Conservation (phyloP, 1,140 invertebrate species). For the Mya arenaria region DNA sequence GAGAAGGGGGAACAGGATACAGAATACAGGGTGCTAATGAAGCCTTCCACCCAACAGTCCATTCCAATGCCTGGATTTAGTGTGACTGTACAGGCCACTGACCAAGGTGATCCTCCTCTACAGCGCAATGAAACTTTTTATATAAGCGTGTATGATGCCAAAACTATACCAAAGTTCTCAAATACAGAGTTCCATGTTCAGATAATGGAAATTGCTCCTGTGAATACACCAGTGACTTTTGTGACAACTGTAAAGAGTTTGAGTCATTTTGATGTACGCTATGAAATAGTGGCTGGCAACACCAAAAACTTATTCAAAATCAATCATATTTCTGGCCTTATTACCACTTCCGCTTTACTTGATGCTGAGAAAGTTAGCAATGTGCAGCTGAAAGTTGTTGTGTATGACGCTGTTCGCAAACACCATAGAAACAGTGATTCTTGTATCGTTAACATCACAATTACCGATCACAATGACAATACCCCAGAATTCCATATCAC, state of each 20-base stretch:
- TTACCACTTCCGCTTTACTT: slow-evolving; percentile 87
- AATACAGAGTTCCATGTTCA: slow-evolving; percentile 93
- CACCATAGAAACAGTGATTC: slow-evolving; percentile 89
- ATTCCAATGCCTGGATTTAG: slow-evolving; percentile 83
- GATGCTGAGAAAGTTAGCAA: slow-evolving; percentile 71
- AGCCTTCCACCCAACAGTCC: slow-evolving; percentile 87
- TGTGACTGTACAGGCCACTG: slow-evolving; percentile 91
- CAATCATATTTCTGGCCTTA: slow-evolving; percentile 88
- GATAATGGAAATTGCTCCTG: slow-evolving; percentile 93
- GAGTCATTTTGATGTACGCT: slow-evolving; percentile 21
- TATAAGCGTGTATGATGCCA: slow-evolving; percentile 88
- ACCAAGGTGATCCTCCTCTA: slow-evolving; percentile 89
- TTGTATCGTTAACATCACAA: slow-evolving; percentile 74
- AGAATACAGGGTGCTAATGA: slow-evolving; percentile 82
- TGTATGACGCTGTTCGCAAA: slow-evolving; percentile 87
- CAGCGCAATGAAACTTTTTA: slow-evolving; percentile 74
- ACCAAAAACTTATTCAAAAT: slow-evolving; percentile 72
- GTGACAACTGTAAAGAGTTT: slow-evolving; percentile 42
- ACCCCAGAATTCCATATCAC: slow-evolving; percentile 73
- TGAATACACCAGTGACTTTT: slow-evolving; percentile 90
- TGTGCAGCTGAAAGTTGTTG: slow-evolving; percentile 68
- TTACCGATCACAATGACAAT: slow-evolving; percentile 80
- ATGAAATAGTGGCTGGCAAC: slow-evolving; percentile 84
- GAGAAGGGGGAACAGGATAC: slow-evolving; percentile 81
- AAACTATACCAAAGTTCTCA: slow-evolving; percentile 94